phyloP scores from a whole-genome alignment of 2,888 invertebrate species.

The Galerucella calmariensis region DNA sequence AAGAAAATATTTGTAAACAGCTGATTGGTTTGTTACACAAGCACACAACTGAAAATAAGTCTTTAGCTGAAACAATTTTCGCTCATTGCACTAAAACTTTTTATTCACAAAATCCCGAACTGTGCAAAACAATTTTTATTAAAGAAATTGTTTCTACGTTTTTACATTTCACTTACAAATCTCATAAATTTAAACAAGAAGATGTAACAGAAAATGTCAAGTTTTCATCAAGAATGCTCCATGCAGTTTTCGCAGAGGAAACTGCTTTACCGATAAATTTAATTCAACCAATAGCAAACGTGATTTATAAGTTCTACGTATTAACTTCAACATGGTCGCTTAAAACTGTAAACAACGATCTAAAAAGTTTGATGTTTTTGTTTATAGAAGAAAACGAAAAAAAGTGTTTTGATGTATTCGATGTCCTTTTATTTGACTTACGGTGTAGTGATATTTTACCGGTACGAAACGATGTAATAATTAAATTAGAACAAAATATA shows the following conservation, averaged over 20 bases:
- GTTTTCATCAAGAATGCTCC: constrained; percentile 53
- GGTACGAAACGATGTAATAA: constrained; percentile 53
- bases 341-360: constrained; percentile 58
- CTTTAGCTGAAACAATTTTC: constrained; percentile 62
- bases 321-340: constrained; percentile 58
- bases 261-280: constrained; percentile 59
- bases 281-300: constrained; percentile 63
- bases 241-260: constrained; percentile 52
- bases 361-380: constrained; percentile 52
- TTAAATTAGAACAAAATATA: constrained; percentile 50
- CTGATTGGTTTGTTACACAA: constrained; percentile 63
- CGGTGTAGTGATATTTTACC: constrained; percentile 45
- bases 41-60: constrained; percentile 37
- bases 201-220: constrained; percentile 53
- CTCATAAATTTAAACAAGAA: constrained; percentile 55
- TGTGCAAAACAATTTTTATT: constrained; percentile 63
- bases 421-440: constrained; percentile 60
- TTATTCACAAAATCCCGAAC: constrained; percentile 66
- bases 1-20: constrained; percentile 68
- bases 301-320: constrained; percentile 65
- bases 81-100: constrained; percentile 69
- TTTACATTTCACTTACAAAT: constrained; percentile 49
- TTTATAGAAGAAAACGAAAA: constrained; percentile 46
- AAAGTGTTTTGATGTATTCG: constrained; percentile 54
- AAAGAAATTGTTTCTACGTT: constrained; percentile 44